These are phyloP conservation scores for Cassiopea xamachana DNA, from an alignment of 30 jellyfish, hydroid and myxozoan genomes.

Conservation along the genomic window DNA sequence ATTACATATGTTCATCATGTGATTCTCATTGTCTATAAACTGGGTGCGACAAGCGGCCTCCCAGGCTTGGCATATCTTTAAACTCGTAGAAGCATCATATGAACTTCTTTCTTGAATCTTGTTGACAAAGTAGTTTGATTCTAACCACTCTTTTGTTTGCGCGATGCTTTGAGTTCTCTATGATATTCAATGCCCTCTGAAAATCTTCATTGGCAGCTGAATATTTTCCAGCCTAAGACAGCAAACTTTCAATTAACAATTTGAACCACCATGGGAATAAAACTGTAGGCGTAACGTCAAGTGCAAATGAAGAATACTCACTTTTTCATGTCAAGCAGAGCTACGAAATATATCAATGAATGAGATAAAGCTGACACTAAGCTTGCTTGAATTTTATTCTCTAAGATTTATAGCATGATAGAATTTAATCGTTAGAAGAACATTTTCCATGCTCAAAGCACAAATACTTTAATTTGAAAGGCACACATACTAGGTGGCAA, in stretches of 20 bases:
- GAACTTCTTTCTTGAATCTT: slow-evolving; percentile 44
- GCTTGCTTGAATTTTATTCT: too few relatives aligned
- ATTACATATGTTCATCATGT: background rate
- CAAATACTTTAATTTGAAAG: too few relatives aligned
- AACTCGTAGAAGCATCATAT: background rate
- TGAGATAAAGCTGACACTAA: too few relatives aligned
- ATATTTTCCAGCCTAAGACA: slow-evolving; percentile 50
- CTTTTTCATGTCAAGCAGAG: too few relatives aligned
- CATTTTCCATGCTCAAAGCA: too few relatives aligned
- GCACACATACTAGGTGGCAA: too few relatives aligned
- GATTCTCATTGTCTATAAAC: background rate
- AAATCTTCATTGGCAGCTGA: slow-evolving; percentile 56
- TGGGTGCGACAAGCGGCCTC: background rate
- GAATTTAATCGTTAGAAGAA: too few relatives aligned
- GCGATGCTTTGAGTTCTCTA: slow-evolving; percentile 43
- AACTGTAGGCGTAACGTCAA: too few relatives aligned
- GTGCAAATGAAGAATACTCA: too few relatives aligned
- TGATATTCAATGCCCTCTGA: slow-evolving; percentile 63
- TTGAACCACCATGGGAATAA: too few relatives aligned
- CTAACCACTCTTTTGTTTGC: slow-evolving; percentile 52
- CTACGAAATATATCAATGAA: too few relatives aligned
- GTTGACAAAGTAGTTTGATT: slow-evolving; percentile 59
- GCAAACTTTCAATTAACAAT: background rate
- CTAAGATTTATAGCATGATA: too few relatives aligned
- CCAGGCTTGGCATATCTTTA: background rate